These are phyloP conservation scores for Bujurquina vittata DNA, from an alignment of 2,113 vertebrate genomes.

Conservation along the genomic window DNA sequence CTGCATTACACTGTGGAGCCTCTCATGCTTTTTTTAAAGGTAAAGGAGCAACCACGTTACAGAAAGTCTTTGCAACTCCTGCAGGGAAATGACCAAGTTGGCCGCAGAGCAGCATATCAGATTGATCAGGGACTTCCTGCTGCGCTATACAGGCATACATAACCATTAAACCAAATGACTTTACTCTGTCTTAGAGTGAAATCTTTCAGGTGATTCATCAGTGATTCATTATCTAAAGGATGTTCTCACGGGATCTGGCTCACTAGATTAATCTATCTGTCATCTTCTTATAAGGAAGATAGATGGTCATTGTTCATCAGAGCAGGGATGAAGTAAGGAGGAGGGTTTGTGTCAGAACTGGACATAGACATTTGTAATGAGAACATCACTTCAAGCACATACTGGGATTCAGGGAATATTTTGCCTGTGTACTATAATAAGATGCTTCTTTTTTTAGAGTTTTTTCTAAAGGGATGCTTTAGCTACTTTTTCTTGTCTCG, in stretches of 20 bases:
- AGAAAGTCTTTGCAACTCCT: neutral
- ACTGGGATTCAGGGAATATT: constrained; percentile 26
- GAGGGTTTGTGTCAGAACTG: constrained; percentile 30
- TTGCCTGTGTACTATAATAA: constrained; percentile 20
- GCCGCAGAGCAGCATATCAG: constrained; percentile 26
- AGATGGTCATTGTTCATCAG: constrained; percentile 71
- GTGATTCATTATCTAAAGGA: constrained; percentile 77
- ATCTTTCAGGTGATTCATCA: constrained; percentile 75
- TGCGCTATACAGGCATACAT: constrained; percentile 16
- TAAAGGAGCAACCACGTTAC: neutral
- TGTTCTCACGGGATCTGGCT: constrained; percentile 67
- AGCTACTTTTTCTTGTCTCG: constrained; percentile 6
- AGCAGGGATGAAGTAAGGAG: constrained; percentile 49
- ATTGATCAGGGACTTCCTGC: constrained; percentile 20
- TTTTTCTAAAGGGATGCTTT: neutral
- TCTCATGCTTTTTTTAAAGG: neutral
- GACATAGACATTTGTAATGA: constrained; percentile 63
- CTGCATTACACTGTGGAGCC: neutral
- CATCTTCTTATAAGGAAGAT: constrained; percentile 75
- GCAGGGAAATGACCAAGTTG: constrained; percentile 25
- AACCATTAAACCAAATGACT: constrained; percentile 52
- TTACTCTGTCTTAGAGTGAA: constrained; percentile 49
- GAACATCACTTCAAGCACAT: constrained; percentile 50
- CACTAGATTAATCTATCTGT: constrained; percentile 80
- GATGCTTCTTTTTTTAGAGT: constrained; percentile 8